Percentiles rank a stretch among this genome's conserved stretches.
Conservation (phyloP, 2,113 vertebrate species). For the Pseudonaja textilis region DNA sequence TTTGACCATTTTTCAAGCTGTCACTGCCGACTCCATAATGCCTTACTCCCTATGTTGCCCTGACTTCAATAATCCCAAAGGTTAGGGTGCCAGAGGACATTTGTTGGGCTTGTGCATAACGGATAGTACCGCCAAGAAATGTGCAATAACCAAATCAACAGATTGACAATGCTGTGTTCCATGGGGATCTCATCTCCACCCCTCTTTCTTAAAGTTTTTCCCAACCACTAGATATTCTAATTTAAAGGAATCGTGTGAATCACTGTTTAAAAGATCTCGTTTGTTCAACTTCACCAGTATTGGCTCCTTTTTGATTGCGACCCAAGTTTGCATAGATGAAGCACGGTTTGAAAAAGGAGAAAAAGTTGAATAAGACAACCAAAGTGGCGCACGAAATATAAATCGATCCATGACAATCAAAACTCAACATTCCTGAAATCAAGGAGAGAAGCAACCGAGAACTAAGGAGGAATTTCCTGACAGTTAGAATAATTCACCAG, state of each 20-base stretch:
- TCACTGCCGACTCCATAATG: constrained; percentile 41
- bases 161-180: not conserved
- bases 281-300: not conserved
- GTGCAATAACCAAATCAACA: not conserved
- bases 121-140: constrained; percentile 31
- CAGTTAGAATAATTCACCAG: not conserved
- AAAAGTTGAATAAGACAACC: constrained; percentile 51
- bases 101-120: not conserved
- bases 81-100: constrained; percentile 19
- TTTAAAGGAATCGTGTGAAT: not conserved
- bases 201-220: not conserved
- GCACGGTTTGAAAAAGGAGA: constrained; percentile 49
- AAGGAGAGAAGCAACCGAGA: not conserved
- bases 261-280: not conserved
- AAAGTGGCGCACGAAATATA: constrained; percentile 72
- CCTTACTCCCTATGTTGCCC: constrained; percentile 15
- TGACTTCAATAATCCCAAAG: constrained; percentile 37
- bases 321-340: constrained; percentile 48
- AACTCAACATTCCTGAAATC: constrained; percentile 40
- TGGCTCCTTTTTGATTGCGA: constrained; percentile 19
- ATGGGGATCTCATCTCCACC: not conserved
- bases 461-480: not conserved
- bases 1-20: constrained; percentile 53
- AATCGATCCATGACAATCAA: constrained; percentile 64
- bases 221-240: accelerated